Conservation (phyloP, 1,140 invertebrate species). For the Glossosoma conforme region DNA sequence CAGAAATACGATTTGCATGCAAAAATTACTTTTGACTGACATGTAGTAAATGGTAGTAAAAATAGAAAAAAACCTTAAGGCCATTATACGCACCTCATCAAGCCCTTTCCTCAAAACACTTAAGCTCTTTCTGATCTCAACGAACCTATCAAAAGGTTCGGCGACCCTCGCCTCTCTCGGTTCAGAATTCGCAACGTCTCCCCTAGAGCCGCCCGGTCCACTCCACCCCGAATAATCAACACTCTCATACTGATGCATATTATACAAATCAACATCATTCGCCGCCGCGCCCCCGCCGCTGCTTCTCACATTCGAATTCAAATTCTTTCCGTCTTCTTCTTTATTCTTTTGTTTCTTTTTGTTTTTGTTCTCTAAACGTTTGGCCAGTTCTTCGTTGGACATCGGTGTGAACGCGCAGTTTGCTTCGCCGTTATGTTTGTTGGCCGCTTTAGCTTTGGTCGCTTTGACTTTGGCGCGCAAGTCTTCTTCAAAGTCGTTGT, state of each 20-base stretch:
- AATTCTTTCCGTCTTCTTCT: too few species aligned
- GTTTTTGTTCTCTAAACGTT: constrained; percentile 1
- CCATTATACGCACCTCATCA: constrained; percentile 21
- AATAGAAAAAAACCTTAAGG: not conserved
- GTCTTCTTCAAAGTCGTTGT: constrained; percentile 9
- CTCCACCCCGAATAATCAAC: constrained; percentile 10
- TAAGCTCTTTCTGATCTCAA: constrained; percentile 28
- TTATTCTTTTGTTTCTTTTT: not conserved
- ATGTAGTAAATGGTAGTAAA: not conserved
- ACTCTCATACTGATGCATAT: constrained; percentile 13
- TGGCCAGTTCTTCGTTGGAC: constrained; percentile 12
- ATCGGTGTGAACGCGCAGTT: constrained; percentile 13
- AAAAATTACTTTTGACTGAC: too few species aligned
- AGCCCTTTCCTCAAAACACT: constrained; percentile 22
- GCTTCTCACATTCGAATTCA: too few species aligned
- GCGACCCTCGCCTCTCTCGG: too few species aligned
- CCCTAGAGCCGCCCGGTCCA: too few species aligned
- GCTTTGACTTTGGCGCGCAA: not conserved
- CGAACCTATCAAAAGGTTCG: constrained; percentile 24
- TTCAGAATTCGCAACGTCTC: too few species aligned
- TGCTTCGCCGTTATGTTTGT: not conserved
- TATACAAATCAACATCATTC: not conserved
- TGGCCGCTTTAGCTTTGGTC: constrained; percentile 1
- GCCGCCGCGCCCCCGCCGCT: too few species aligned
- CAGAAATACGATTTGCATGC: too few species aligned